A percentile compares a stretch with the other conserved stretches of the same genome.
Conservation (phyloP, 35 echinoderm and acorn worm species). For the Strongylocentrotus purpuratus region DNA sequence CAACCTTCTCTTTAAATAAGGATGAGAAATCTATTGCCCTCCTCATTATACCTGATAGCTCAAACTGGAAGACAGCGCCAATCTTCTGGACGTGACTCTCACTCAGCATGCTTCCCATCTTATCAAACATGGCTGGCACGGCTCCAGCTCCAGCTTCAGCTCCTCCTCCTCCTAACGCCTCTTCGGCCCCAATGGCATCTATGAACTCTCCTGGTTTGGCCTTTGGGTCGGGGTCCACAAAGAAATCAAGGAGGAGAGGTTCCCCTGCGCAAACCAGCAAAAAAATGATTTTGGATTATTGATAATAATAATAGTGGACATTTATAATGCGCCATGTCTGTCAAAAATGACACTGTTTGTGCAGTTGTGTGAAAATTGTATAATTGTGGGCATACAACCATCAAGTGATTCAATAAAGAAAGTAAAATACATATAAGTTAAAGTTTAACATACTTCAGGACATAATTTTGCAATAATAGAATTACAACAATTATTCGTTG, state of each 20-base stretch:
- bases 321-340: too few relatives aligned
- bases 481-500: too few relatives aligned
- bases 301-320: too few relatives aligned
- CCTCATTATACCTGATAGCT: conserved; percentile 61
- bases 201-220: conserved; percentile 28
- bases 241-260: conserved; percentile 90
- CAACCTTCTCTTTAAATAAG: too few relatives aligned
- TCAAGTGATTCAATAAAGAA: too few relatives aligned
- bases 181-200: background rate
- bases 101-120: conserved; percentile 52
- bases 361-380: too few relatives aligned
- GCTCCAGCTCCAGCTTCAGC: background rate
- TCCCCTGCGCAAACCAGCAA: conserved; percentile 49
- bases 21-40: background rate
- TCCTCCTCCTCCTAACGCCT: background rate
- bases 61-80: conserved; percentile 82
- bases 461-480: too few relatives aligned
- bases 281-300: too few relatives aligned
- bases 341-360: too few relatives aligned
- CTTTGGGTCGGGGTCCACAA: conserved; percentile 66
- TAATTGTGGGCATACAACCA: too few relatives aligned
- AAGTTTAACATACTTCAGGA: too few relatives aligned
- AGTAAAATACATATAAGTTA: too few relatives aligned
- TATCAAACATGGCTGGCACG: conserved; percentile 54
- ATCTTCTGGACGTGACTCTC: conserved; percentile 56